phyloP scores from a whole-genome alignment of 2,113 vertebrate genomes.

The Pongo pygmaeus region DNA sequence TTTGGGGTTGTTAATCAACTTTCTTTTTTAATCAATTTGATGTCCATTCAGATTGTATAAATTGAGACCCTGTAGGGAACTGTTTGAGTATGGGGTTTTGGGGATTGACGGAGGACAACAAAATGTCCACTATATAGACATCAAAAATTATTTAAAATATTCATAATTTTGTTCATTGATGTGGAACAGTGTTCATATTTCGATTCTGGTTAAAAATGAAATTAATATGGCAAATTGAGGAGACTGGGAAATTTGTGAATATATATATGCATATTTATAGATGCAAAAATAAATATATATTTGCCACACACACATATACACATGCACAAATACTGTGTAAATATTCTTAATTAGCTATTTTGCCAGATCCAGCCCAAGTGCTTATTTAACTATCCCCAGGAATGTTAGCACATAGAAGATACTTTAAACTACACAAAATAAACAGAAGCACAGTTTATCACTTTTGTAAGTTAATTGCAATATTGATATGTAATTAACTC shows the following conservation, averaged over 20 bases:
- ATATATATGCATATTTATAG: constrained; percentile 1
- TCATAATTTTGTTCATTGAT: constrained; percentile 11
- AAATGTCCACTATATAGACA: neutral
- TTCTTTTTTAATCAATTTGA: neutral
- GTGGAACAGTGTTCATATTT: neutral
- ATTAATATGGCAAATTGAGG: neutral
- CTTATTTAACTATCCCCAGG: neutral
- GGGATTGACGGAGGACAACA: neutral
- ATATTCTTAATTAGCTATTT: neutral
- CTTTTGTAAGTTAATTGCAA: constrained; percentile 19
- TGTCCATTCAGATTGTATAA: neutral
- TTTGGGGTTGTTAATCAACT: neutral
- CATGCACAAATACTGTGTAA: neutral
- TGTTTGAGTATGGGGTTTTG: neutral
- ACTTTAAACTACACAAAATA: constrained; percentile 29
- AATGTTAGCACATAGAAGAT: neutral
- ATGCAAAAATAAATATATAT: neutral
- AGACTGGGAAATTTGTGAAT: neutral
- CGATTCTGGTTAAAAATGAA: neutral
- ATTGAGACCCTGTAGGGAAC: neutral
- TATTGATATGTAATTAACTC: constrained; percentile 34
- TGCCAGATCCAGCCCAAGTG: neutral
- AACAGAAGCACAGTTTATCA: neutral
- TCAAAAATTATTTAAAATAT: neutral
- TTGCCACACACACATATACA: neutral